Conservation (phyloP, 2,888 invertebrate species). For the Pinctada fucata region DNA sequence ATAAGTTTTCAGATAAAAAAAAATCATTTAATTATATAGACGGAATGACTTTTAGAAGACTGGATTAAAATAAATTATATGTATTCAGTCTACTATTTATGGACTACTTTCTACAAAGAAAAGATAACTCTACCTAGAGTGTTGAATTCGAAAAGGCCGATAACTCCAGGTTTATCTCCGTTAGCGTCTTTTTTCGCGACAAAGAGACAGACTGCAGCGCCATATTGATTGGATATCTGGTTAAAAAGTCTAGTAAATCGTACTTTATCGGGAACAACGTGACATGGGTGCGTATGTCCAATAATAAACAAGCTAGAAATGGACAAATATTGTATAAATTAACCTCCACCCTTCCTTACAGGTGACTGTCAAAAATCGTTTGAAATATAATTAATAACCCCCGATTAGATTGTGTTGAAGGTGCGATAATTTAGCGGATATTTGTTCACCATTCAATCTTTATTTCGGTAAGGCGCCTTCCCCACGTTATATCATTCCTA, state of each 20-base stretch:
- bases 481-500: constrained; percentile 22
- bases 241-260: background rate
- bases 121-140: too few relatives aligned
- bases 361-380: constrained; percentile 31
- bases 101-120: too few relatives aligned
- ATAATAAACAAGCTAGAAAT: background rate
- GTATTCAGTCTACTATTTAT: too few relatives aligned
- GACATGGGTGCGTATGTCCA: background rate
- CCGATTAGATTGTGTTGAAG: constrained; percentile 31
- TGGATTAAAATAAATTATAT: too few relatives aligned
- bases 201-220: too few relatives aligned
- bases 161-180: too few relatives aligned
- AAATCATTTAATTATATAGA: too few relatives aligned
- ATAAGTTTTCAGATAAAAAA: too few relatives aligned
- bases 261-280: background rate
- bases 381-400: constrained; percentile 35
- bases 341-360: constrained; percentile 10
- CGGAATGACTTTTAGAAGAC: too few relatives aligned
- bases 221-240: background rate
- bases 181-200: too few relatives aligned
- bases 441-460: constrained; percentile 25
- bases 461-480: constrained; percentile 26
- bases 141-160: too few relatives aligned
- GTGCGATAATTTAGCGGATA: constrained; percentile 35
- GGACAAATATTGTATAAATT: constrained; percentile 4